Conservation (phyloP, 2,888 invertebrate species). For the Odontomyia ornata region DNA sequence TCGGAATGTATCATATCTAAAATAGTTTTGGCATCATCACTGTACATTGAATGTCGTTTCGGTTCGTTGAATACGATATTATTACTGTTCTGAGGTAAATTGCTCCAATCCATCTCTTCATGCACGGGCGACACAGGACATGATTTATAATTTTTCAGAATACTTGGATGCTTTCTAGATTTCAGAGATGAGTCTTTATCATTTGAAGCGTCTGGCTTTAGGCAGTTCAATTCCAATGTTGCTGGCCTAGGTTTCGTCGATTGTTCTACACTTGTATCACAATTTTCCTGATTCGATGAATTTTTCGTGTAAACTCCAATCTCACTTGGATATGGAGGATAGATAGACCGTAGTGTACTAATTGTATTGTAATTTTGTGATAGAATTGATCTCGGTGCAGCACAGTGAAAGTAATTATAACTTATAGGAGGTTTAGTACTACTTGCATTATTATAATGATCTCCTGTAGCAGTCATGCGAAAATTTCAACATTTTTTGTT, state of each 20-base stretch:
- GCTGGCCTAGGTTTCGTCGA: slow-evolving; percentile 35
- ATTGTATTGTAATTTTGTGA: slow-evolving; percentile 64
- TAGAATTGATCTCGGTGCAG: slow-evolving; percentile 62
- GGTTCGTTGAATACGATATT: slow-evolving; percentile 52
- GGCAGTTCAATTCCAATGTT: slow-evolving; percentile 41
- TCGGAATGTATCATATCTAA: slow-evolving; percentile 72
- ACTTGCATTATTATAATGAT: slow-evolving; percentile 26
- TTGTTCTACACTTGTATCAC: neutral
- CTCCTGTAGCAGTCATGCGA: slow-evolving; percentile 20
- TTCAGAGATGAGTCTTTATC: slow-evolving; percentile 52
- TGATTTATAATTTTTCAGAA: slow-evolving; percentile 76
- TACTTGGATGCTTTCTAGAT: slow-evolving; percentile 65
- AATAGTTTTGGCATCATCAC: slow-evolving; percentile 68
- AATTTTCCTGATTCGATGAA: neutral
- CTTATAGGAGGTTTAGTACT: slow-evolving; percentile 24
- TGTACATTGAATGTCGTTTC: slow-evolving; percentile 64
- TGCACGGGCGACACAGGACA: slow-evolving; percentile 85
- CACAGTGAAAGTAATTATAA: slow-evolving; percentile 62
- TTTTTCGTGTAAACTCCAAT: slow-evolving; percentile 56
- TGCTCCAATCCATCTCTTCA: slow-evolving; percentile 77
- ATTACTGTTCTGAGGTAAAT: slow-evolving; percentile 61
- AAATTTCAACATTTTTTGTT: neutral
- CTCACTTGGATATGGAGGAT: slow-evolving; percentile 64
- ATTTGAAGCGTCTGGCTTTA: neutral
- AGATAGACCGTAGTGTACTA: slow-evolving; percentile 63